A percentile compares a stretch with the other conserved stretches of the same genome.
phyloP scores from a whole-genome alignment of 2,113 vertebrate genomes.

The Neolamprologus sp. region DNA sequence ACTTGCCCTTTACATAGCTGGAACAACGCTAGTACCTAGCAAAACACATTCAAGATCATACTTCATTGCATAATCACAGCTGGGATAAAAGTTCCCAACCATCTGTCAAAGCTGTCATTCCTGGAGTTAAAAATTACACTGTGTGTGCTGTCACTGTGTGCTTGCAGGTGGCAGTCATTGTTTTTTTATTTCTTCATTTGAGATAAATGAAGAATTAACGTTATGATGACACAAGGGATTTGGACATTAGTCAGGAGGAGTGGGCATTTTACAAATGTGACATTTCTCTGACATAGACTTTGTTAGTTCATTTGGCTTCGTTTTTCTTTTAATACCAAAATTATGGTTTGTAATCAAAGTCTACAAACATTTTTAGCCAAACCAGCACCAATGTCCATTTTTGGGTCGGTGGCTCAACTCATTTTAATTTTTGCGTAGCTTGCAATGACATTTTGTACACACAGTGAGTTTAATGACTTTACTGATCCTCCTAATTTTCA shows the following conservation, averaged over 20 bases:
- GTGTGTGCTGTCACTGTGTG: background rate
- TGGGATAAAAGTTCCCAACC: conserved; percentile 20
- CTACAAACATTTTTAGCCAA: background rate
- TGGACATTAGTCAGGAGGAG: background rate
- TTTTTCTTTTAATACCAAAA: background rate
- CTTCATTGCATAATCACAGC: conserved; percentile 26
- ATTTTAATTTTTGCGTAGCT: background rate
- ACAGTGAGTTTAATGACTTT: background rate
- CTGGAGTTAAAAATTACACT: conserved; percentile 3
- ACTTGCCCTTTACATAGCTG: background rate
- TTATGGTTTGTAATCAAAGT: background rate
- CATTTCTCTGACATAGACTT: background rate
- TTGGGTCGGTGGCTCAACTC: background rate
- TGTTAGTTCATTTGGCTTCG: background rate
- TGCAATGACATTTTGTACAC: background rate
- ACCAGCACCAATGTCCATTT: background rate
- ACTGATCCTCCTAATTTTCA: background rate
- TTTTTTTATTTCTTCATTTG: background rate
- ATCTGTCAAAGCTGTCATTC: conserved; percentile 31
- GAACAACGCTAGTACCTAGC: background rate
- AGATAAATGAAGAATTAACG: background rate
- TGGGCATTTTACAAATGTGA: background rate
- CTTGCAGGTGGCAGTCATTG: background rate
- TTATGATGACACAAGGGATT: background rate
- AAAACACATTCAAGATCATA: conserved; percentile 22